Evolutionary conservation across 1,140 invertebrate genomes (phyloP), one percentile per base, ranked within the genome.

Genomic region (Psilanteris sp.): DNA sequence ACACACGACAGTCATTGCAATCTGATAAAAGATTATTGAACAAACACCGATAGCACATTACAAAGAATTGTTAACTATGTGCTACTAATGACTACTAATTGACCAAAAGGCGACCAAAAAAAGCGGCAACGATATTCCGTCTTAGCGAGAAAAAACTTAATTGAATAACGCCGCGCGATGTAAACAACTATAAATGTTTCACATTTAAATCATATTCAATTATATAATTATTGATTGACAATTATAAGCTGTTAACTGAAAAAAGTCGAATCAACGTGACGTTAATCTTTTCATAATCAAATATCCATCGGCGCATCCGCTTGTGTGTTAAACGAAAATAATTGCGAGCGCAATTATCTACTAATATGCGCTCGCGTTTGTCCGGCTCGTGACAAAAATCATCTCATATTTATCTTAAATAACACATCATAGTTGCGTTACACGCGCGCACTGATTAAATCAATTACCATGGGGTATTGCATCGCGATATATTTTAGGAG

Each of bases 161-260:
- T 68, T 57, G 43, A 46, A 39, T 48, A 29, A 57, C 20, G n/a
- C 3, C 8, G 14, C n/a, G 18, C 10, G 64, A 27, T 59, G 64
- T 68, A 70, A 59, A 70, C 54, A 70, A 59, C n/a, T n/a, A 41
- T 22, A 52, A 70, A 59, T 46, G 55, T 59, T 59, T 59, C 44
- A 68, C 34, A 59, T 50, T 41, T 8, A 48, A 50, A 68, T 59
- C 3, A 50, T 57, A 50, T 50, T 68, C 52, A 43, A 44, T 54
- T 44, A 44, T 39, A 66, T 66, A 50, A 68, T 68, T 68, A 55
- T 39, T 57, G 46, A 64, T 37, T 57, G 41, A 46, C 50, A 43
- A 50, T 52, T 29, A 7, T 11, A 29, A 34, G 0, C 10, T 11
- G 32, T 34, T 43, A 16, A 43, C 1, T 18, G 11, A 46, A 46